Evolutionary conservation across 64 coral and sea anemone genomes (phyloP).

Genomic region (Hydrozoanthus tunicans): DNA sequence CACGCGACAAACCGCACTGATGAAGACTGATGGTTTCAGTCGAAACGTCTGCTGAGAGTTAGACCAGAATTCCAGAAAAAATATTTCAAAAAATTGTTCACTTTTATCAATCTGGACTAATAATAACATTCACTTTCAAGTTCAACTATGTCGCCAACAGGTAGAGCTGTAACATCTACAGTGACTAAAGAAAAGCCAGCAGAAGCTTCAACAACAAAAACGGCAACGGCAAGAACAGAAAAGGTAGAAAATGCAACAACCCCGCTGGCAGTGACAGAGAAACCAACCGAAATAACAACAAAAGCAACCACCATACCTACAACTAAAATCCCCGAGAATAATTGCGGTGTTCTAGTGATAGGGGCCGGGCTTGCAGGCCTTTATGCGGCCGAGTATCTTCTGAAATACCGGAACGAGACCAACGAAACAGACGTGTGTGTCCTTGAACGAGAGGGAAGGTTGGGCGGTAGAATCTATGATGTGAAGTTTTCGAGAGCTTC

Average conservation of each 20-base stretch:
- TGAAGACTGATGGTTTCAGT: too few species aligned
- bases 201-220: not conserved
- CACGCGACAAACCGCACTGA: too few species aligned
- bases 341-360: not conserved
- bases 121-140: not conserved
- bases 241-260: not conserved
- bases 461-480: slow-evolving; percentile 23
- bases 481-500: not conserved
- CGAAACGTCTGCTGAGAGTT: too few species aligned
- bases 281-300: not conserved
- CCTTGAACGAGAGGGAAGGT: slow-evolving; percentile 8
- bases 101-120: too few species aligned
- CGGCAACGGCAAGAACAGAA: not conserved
- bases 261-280: not conserved
- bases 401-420: not conserved
- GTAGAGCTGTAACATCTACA: not conserved
- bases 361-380: slow-evolving; percentile 2
- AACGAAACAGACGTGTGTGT: slow-evolving; percentile 31
- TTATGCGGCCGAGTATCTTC: slow-evolving; percentile 1
- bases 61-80: too few species aligned
- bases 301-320: not conserved
- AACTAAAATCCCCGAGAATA: not conserved
- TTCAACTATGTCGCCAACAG: not conserved
- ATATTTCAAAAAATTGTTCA: too few species aligned
- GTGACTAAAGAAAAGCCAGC: not conserved